Evolutionary conservation across 1,140 invertebrate genomes (phyloP).

Genomic region (Caligus rogercresseyi): DNA sequence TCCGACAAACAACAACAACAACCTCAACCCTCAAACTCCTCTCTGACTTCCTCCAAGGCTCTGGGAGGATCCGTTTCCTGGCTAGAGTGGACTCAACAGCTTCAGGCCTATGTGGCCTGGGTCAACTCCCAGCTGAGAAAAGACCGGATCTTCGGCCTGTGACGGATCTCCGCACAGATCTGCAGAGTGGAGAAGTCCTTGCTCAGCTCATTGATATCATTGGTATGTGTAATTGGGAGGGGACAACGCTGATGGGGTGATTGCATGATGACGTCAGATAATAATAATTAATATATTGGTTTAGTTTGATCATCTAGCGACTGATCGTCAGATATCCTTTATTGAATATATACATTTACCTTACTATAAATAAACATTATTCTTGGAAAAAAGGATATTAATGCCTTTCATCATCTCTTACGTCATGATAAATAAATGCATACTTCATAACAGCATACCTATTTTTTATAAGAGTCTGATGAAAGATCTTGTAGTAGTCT

Average conservation of each 20-base stretch:
- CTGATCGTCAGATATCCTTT: too few species aligned
- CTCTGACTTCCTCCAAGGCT: not conserved
- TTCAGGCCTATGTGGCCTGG: constrained; percentile 32
- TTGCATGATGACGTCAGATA: not conserved
- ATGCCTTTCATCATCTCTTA: too few species aligned
- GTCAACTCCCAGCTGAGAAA: constrained; percentile 34
- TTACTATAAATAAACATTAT: too few species aligned
- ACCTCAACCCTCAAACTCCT: not conserved
- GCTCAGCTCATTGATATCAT: constrained; percentile 33
- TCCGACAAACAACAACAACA: not conserved
- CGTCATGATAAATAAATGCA: too few species aligned
- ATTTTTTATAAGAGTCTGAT: too few species aligned
- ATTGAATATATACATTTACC: too few species aligned
- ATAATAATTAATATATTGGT: too few species aligned
- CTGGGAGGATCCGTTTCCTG: constrained; percentile 23
- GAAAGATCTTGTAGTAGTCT: too few species aligned
- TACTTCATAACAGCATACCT: too few species aligned
- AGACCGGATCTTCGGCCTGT: constrained; percentile 28
- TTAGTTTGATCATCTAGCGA: too few species aligned
- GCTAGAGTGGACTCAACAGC: constrained; percentile 28
- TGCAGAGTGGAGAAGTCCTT: constrained; percentile 31
- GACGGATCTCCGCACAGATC: constrained; percentile 31
- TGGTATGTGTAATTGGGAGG: constrained; percentile 30
- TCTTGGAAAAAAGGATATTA: too few species aligned
- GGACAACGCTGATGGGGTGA: not conserved